Evolutionary conservation across 2,888 invertebrate genomes (phyloP), one percentile per base, ranked within the genome.

Genomic region (Sesia apiformis): DNA sequence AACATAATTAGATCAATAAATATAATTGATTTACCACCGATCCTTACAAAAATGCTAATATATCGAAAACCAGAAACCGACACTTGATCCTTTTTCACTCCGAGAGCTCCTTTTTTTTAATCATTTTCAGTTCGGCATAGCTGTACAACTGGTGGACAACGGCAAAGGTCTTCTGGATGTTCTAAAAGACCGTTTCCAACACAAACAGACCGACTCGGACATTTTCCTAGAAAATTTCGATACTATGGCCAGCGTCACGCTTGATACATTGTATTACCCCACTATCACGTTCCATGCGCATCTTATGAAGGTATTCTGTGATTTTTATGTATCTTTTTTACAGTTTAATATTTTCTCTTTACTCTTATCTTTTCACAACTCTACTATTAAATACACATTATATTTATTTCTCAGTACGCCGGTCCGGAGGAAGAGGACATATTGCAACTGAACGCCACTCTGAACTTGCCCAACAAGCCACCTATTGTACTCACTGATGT

Each of bases 231-330:
- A 87, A 43, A 78, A 90, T 67, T 90, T 90, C 62, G 89, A 90
- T 52, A 88, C 90, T 0, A 84, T 76, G 3, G 85, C 87, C 1
- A 69, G 72, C 2, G 73, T 89, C 0, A 76, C 74, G 0, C 52
- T 90, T 0, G 88, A 90, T 57, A 89, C 90, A 0, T 60, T 90
- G 5, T 90, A 90, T 63, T 88, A 89, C 57, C 85, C 89, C 0
- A 89, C 90, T 0, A 74, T 90, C 4, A 81, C 80, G 0, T 90
- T 90, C 66, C 71, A 83, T 52, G 76, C 82, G 0, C 82, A 81
- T 63, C 69, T 90, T 41, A 79, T 82, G 76, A 90, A 90, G 85
- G 90, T 89, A 58, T 58, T 46, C 5, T 46, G 3, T 23, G 23
- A 23, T 46, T 46, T 46, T 46, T n/a, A 56, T 60, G 2, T 23